Conservation (phyloP, 2,113 vertebrate species). For the Dermatemys mawii region DNA sequence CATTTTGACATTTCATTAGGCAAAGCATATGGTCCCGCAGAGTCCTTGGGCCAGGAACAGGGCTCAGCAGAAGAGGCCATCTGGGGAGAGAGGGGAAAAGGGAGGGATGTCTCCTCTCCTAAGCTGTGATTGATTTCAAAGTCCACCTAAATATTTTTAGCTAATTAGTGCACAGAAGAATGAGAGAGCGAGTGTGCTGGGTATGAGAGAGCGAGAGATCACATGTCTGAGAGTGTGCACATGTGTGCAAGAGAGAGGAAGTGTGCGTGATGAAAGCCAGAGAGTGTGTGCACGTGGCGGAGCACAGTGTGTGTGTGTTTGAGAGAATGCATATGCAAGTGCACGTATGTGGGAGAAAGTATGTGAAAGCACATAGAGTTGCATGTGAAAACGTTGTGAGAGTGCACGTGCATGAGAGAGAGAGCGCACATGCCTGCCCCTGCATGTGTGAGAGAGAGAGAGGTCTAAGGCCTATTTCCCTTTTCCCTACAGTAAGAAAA, state of each 20-base stretch:
- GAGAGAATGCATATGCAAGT: no score
- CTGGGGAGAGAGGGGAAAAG: not conserved
- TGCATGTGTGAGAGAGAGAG: not conserved
- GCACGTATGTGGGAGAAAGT: not conserved
- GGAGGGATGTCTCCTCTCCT: not conserved
- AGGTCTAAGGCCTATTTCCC: not conserved
- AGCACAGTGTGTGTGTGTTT: not conserved
- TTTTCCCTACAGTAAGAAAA: not conserved
- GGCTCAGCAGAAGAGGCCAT: not conserved
- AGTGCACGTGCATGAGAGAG: fast-evolving
- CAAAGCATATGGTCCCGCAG: slow-evolving; percentile 22
- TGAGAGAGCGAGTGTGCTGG: not conserved
- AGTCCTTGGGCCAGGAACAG: not conserved
- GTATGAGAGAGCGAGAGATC: not conserved
- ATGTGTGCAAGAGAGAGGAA: not conserved
- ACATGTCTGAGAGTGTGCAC: not conserved
- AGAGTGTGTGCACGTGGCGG: not conserved
- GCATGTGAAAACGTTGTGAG: no score
- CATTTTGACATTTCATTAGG: slow-evolving; percentile 7
- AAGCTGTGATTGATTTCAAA: not conserved
- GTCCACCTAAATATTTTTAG: not conserved
- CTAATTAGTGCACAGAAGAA: not conserved
- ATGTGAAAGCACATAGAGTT: not conserved
- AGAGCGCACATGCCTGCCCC: not conserved
- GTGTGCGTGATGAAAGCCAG: fast-evolving